Conservation (phyloP, 2,888 invertebrate genomes). For the Cryptosula pallasiana region DNA sequence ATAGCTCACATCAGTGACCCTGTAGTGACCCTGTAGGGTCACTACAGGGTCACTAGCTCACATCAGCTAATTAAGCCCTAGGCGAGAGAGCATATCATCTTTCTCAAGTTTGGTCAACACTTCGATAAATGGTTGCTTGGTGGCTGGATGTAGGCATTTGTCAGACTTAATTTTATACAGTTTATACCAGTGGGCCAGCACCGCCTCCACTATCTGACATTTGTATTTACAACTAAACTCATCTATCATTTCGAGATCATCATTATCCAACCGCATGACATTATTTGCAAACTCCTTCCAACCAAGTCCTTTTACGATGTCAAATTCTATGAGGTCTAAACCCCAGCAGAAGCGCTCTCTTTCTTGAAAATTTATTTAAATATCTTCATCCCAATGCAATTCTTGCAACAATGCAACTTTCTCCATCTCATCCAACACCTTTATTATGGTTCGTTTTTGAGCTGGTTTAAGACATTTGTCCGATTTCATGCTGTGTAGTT, state of each 20-base stretch:
- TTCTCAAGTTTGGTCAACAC: not conserved
- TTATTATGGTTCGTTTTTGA: not conserved
- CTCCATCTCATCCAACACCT: not conserved
- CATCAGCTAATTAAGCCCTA: no score
- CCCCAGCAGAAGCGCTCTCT: not conserved
- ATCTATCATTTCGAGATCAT: constrained; percentile 13
- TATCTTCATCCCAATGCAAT: not conserved
- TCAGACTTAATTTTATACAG: not conserved
- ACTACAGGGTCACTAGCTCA: no score
- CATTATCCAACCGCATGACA: not conserved
- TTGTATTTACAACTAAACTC: constrained; percentile 7
- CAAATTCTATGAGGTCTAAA: not conserved
- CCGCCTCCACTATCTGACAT: constrained; percentile 9
- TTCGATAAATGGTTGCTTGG: not conserved
- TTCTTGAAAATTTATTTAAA: no score
- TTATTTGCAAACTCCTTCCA: not conserved
- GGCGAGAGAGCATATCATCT: no score
- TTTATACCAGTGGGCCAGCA: constrained; percentile 17
- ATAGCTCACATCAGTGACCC: no score
- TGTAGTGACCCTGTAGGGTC: no score
- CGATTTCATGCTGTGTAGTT: not conserved
- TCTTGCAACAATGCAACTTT: not conserved
- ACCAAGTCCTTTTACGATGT: not conserved
- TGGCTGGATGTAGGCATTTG: not conserved
- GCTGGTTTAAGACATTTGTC: not conserved